Conservation (phyloP, 2,113 vertebrate genomes). For the Phoenicopterus ruber region DNA sequence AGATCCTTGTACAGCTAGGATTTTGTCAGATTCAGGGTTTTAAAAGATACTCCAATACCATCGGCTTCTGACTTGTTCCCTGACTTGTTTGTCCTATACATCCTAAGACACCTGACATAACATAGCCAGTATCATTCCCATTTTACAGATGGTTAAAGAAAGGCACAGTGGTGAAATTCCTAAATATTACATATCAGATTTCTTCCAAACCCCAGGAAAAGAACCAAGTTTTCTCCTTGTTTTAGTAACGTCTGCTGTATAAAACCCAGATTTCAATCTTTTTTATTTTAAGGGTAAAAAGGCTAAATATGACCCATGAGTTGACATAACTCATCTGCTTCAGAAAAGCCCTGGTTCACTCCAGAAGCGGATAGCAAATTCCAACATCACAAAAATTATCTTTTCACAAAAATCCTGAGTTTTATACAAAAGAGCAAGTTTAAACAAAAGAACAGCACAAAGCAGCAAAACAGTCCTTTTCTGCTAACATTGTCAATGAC, state of each 20-base stretch:
- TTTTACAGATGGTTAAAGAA: conserved; percentile 35
- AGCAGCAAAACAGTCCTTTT: conserved; percentile 5
- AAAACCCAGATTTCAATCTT: conserved; percentile 49
- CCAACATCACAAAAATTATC: neutral
- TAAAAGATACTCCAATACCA: neutral
- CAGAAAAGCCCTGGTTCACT: conserved; percentile 51
- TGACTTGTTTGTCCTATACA: neutral
- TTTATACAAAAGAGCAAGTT: conserved; percentile 34
- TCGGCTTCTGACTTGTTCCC: neutral
- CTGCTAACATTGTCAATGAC: neutral
- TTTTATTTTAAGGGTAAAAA: conserved; percentile 69
- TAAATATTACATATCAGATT: conserved; percentile 15
- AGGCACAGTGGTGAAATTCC: neutral
- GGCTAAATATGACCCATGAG: conserved; percentile 52
- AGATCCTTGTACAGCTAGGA: neutral
- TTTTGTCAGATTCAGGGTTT: neutral
- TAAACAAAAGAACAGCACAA: neutral
- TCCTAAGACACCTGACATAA: conserved; percentile 35
- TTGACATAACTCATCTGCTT: conserved; percentile 63
- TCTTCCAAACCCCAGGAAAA: conserved; percentile 32
- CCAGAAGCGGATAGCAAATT: conserved; percentile 16
- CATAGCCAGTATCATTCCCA: neutral
- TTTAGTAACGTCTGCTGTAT: neutral
- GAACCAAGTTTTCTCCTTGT: neutral
- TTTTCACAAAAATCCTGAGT: neutral